These are phyloP conservation scores for Anableps anableps DNA, from an alignment of 2,797 vertebrate genomes.

Conservation along the genomic window DNA sequence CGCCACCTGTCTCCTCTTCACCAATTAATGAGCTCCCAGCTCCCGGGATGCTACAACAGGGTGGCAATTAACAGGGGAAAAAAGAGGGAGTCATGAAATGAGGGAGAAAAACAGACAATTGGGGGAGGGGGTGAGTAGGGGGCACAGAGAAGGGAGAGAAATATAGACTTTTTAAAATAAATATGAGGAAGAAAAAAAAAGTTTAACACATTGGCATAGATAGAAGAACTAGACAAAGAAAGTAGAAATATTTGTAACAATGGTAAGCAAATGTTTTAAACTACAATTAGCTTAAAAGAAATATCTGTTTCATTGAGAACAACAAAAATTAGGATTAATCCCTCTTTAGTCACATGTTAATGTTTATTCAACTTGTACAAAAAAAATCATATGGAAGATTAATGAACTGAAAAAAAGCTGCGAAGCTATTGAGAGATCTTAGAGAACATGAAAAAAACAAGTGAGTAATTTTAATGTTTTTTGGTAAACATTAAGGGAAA, in stretches of 20 bases:
- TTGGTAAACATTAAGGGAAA: background rate
- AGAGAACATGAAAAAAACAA: background rate
- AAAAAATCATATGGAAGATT: background rate
- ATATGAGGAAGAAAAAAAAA: background rate
- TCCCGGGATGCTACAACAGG: conserved; percentile 70
- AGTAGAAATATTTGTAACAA: background rate
- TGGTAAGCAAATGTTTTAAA: background rate
- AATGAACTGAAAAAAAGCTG: background rate
- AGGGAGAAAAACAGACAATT: conserved; percentile 51
- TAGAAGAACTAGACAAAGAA: background rate
- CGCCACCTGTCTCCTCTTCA: conserved; percentile 82
- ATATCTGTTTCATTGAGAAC: background rate
- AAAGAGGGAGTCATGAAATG: conserved; percentile 54
- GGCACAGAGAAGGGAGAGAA: conserved; percentile 7
- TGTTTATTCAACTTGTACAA: background rate
- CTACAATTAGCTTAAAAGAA: too few species aligned
- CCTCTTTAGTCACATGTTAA: background rate
- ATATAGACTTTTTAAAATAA: background rate
- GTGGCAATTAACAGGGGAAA: conserved; percentile 75
- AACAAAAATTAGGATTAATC: background rate
- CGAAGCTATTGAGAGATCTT: background rate
- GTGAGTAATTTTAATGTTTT: background rate
- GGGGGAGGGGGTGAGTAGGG: background rate
- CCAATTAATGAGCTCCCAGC: conserved; percentile 76
- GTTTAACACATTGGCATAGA: background rate